Conservation (phyloP, 35 echinoderm and acorn worm species). For the Diadema setosum region DNA sequence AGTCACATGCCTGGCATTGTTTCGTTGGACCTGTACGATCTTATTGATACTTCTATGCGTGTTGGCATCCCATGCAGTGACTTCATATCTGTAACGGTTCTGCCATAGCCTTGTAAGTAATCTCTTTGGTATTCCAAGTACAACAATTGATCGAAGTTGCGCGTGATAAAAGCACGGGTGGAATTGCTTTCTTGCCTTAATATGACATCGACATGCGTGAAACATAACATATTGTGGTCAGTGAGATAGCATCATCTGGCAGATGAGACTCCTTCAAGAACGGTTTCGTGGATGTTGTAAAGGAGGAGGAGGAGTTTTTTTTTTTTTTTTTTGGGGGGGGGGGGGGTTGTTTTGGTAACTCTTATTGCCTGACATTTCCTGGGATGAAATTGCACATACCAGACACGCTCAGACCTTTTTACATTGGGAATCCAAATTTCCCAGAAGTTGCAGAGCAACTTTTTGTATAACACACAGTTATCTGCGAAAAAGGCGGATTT, state of each 20-base stretch:
- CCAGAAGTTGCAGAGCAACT: too few species aligned
- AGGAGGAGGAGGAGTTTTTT: neutral
- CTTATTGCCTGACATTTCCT: neutral
- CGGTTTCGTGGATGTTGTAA: neutral
- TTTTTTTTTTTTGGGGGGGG: too few species aligned
- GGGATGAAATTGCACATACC: neutral
- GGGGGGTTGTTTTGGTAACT: neutral
- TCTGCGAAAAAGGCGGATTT: neutral
- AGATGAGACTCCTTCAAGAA: slow-evolving; percentile 5
- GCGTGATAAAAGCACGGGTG: neutral
- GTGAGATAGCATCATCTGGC: slow-evolving; percentile 20
- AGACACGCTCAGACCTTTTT: neutral
- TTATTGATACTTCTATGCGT: neutral
- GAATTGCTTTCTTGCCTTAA: slow-evolving; percentile 32
- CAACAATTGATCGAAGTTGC: slow-evolving; percentile 11
- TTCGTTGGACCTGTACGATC: neutral
- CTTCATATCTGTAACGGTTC: neutral
- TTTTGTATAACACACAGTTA: neutral
- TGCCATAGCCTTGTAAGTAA: neutral
- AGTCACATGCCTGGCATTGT: neutral
- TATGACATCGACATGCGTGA: slow-evolving; percentile 5
- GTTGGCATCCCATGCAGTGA: slow-evolving; percentile 19
- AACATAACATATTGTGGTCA: slow-evolving; percentile 17
- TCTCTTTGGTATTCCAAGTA: slow-evolving; percentile 1
- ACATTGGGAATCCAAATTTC: too few species aligned